phyloP scores from a whole-genome alignment of 2,113 vertebrate species.

The Passer domesticus region DNA sequence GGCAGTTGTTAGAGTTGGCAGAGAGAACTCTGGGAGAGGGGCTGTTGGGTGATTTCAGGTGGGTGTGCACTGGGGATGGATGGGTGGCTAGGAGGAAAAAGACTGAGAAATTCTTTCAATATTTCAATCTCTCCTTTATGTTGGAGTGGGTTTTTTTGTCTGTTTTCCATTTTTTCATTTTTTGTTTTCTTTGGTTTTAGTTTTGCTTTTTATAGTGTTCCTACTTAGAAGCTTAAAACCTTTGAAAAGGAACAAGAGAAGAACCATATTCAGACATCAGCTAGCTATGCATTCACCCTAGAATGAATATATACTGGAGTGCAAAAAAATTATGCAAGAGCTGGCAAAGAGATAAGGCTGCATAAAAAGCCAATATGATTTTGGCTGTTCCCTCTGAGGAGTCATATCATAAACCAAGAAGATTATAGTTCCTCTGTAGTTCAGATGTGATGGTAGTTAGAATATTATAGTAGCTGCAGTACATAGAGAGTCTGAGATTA shows the following conservation, averaged over 20 bases:
- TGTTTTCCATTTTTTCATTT: background rate
- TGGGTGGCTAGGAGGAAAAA: background rate
- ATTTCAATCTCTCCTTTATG: background rate
- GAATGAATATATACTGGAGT: background rate
- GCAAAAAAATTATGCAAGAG: background rate
- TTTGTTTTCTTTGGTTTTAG: background rate
- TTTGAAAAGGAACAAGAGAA: background rate
- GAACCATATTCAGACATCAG: background rate
- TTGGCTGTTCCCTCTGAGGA: background rate
- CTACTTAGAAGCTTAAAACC: background rate
- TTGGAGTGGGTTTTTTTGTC: rapidly evolving
- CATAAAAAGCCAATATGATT: background rate
- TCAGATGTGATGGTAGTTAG: background rate
- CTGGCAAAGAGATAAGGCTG: background rate
- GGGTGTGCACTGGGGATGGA: background rate
- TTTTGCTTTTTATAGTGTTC: background rate
- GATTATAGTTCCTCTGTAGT: background rate
- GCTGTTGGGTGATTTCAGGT: slow-evolving; percentile 24
- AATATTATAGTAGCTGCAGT: background rate
- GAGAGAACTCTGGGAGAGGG: slow-evolving; percentile 30
- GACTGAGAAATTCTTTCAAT: background rate
- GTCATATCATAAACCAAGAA: background rate
- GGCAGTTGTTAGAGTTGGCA: slow-evolving; percentile 58
- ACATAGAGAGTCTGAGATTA: background rate
- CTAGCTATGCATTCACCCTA: background rate